Conservation (phyloP, 2,113 vertebrate genomes). For the Platycercus adscitus region DNA sequence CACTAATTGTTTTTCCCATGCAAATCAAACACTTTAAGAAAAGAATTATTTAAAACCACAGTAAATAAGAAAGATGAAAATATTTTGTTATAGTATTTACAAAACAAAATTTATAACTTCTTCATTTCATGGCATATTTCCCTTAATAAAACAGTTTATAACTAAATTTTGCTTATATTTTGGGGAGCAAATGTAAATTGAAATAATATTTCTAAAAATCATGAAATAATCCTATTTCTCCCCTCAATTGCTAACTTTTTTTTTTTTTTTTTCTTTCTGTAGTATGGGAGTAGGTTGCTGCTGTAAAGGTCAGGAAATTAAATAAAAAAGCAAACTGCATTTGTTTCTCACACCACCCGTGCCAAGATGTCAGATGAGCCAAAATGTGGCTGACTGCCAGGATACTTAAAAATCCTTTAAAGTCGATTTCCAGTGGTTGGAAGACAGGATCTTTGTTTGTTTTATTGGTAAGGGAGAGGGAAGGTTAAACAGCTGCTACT, state of each 20-base stretch:
- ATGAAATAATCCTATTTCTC: not conserved
- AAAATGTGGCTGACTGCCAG: not conserved
- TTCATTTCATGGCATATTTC: not conserved
- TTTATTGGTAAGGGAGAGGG: not conserved
- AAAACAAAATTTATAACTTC: not conserved
- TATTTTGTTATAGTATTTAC: not conserved
- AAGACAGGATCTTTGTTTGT: not conserved
- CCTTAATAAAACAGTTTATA: not conserved
- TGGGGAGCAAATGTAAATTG: not conserved
- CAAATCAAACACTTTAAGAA: not conserved
- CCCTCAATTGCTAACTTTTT: not conserved
- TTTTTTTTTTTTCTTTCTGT: not conserved
- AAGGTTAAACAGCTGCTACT: not conserved
- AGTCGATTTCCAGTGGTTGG: not conserved
- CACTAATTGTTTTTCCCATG: not conserved
- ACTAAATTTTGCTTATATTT: not conserved
- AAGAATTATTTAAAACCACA: not conserved
- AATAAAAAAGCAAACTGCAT: not conserved
- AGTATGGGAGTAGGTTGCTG: fast-evolving
- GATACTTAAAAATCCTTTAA: not conserved
- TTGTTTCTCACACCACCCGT: not conserved
- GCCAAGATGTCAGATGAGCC: not conserved
- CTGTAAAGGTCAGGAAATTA: not conserved
- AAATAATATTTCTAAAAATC: not conserved
- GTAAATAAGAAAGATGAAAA: not conserved